Evolutionary conservation across 2,113 vertebrate species (phyloP).

Genomic region (Stigmatopora argus): DNA sequence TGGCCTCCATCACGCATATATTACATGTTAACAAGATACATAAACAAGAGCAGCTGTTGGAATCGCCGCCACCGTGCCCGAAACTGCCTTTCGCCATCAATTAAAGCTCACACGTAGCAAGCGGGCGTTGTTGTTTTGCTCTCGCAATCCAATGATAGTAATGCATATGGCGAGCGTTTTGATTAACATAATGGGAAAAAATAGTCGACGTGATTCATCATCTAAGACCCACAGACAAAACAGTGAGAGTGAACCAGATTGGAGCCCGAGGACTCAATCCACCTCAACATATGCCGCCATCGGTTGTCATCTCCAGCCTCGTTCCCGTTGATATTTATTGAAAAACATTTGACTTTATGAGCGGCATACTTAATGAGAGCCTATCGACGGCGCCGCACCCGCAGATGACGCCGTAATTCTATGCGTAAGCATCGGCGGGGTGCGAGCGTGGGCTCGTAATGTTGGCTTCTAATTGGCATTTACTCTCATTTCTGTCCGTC

Average conservation of each 20-base stretch:
- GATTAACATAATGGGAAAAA: constrained; percentile 76
- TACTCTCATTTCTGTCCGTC: constrained; percentile 37
- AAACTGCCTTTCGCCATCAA: constrained; percentile 60
- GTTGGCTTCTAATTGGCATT: constrained; percentile 43
- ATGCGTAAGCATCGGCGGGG: constrained; percentile 43
- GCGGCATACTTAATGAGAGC: constrained; percentile 67
- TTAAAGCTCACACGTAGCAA: constrained; percentile 58
- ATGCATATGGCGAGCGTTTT: constrained; percentile 71
- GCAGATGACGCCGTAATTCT: constrained; percentile 66
- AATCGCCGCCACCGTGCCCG: constrained; percentile 54
- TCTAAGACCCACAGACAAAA: constrained; percentile 62
- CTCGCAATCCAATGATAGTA: constrained; percentile 65
- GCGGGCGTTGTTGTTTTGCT: constrained; percentile 54
- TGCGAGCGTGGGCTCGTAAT: constrained; percentile 35
- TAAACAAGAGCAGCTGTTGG: constrained; percentile 68
- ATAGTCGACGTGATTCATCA: constrained; percentile 72
- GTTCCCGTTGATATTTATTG: constrained; percentile 72
- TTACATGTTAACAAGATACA: constrained; percentile 69
- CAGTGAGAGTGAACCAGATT: constrained; percentile 64
- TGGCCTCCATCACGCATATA: constrained; percentile 60
- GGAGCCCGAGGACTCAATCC: constrained; percentile 76
- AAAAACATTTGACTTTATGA: constrained; percentile 73
- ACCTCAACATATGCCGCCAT: constrained; percentile 73
- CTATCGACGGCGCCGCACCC: constrained; percentile 47
- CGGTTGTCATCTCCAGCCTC: constrained; percentile 58